Evolutionary conservation across 2,797 vertebrate genomes (phyloP), one percentile per base, ranked within the genome.

Genomic region (Epinephelus malabaricus): DNA sequence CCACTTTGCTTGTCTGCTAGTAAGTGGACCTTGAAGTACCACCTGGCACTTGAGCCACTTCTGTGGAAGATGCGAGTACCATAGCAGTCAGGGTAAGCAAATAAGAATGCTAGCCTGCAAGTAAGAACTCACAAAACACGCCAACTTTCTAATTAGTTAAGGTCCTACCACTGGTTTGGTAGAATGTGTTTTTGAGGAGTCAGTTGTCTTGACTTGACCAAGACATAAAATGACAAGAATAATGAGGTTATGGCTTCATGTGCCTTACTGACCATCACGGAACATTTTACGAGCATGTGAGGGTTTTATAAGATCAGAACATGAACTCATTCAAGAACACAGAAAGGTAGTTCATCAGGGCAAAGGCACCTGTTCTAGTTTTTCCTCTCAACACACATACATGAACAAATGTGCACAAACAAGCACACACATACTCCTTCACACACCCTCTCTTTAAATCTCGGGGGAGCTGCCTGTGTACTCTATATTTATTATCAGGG

Each of bases 401-500:
- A 64, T 19, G 55, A 56, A 61, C 67, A 63, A 49, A 63, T 17
- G 46, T 62, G 65, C 76, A 74, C 79, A 86, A 75, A 79, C 76
- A 80, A 77, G 85, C 76, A 76, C 80, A 82, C 86, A 82, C 85
- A 71, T 54, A 83, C 90, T 76, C 86, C 84, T 90, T 91, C 86
- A 88, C 88, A 85, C 81, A 89, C 88, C 84, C 86, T 88, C 92
- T 88, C 90, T 92, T 93, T 92, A 94, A 94, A 94, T 94, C 94
- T 95, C 95, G 61, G 84, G 94, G 94, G 93, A 94, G 93, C 92
- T 90, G 89, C 86, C 89, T 90, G 93, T 95, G 92, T 94, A 93
- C 93, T 96, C 94, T 95, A 94, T 96, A 96, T 96, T 95, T 96
- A 96, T 96, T 96, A 95, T 95, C 94, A 93, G 93, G 93, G 95